Percentiles rank a stretch among this genome's conserved stretches.
These are phyloP conservation scores for Megathymus violae DNA, from an alignment of 1,140 invertebrate species.

Conservation along the genomic window DNA sequence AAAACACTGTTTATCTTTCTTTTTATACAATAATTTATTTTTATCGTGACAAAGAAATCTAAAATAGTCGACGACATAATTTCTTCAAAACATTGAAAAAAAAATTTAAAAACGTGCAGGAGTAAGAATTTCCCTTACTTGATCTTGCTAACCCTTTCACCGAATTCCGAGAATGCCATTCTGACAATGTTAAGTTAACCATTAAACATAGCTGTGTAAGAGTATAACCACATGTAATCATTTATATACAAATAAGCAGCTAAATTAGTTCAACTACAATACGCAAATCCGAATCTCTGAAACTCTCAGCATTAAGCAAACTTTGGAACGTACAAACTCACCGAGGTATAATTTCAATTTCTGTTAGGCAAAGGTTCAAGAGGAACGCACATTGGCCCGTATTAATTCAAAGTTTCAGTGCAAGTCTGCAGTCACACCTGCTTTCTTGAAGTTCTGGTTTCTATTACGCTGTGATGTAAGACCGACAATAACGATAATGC, in stretches of 20 bases:
- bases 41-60: no score
- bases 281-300: slow-evolving; percentile 20
- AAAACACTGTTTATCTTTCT: no score
- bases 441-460: slow-evolving; percentile 26
- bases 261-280: slow-evolving; percentile 15
- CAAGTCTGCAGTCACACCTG: slow-evolving; percentile 27
- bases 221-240: neutral
- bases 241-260: neutral
- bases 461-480: slow-evolving; percentile 7
- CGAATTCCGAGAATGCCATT: no score
- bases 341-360: slow-evolving; percentile 32
- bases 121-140: no score
- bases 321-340: slow-evolving; percentile 30
- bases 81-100: no score
- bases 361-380: slow-evolving; percentile 21
- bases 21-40: no score
- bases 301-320: slow-evolving; percentile 23
- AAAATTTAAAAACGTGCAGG: no score
- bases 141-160: no score
- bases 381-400: slow-evolving; percentile 24
- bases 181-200: no score
- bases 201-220: neutral
- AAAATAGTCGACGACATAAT: no score
- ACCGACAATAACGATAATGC: slow-evolving; percentile 1
- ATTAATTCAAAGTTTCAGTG: slow-evolving; percentile 31